These are phyloP conservation scores for Dasysyrphus tricinctus DNA, from an alignment of 2,888 invertebrate species.

Conservation along the genomic window DNA sequence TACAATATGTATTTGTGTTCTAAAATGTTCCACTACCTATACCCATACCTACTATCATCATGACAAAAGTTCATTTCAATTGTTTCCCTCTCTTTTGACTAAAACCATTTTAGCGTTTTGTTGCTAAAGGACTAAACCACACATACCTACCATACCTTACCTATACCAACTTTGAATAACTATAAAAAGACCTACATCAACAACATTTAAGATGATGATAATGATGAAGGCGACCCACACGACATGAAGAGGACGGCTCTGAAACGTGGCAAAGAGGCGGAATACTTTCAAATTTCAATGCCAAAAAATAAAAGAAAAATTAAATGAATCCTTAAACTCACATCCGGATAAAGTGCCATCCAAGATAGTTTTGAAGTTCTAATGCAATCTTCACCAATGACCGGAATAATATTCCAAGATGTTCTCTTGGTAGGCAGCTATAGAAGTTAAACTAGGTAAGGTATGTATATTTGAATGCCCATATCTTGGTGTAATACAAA, in stretches of 20 bases:
- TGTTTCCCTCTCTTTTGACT: conserved; percentile 22
- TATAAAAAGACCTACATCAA: conserved; percentile 63
- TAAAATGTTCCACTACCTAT: not conserved
- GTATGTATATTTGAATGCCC: conserved; percentile 55
- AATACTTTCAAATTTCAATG: conserved; percentile 28
- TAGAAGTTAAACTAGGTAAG: not conserved
- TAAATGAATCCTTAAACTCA: conserved; percentile 36
- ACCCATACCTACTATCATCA: not conserved
- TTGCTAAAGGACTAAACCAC: conserved; percentile 34
- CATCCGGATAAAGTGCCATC: conserved; percentile 8
- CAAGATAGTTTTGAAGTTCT: conserved; percentile 15
- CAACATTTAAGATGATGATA: conserved; percentile 38
- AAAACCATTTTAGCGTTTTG: conserved; percentile 18
- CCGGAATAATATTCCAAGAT: conserved; percentile 65
- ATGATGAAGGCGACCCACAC: conserved; percentile 3
- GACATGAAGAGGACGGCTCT: not conserved
- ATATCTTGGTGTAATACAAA: conserved; percentile 47
- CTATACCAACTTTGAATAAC: conserved; percentile 19
- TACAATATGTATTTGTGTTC: not conserved
- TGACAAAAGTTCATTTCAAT: conserved; percentile 41
- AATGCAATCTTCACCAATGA: conserved; percentile 51
- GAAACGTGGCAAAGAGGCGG: not conserved
- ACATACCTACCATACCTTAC: not conserved
- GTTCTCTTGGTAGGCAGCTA: conserved; percentile 11
- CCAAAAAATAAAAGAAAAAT: conserved; percentile 20